Evolutionary conservation across 2,113 vertebrate species (phyloP).

Genomic region (Castor canadensis): DNA sequence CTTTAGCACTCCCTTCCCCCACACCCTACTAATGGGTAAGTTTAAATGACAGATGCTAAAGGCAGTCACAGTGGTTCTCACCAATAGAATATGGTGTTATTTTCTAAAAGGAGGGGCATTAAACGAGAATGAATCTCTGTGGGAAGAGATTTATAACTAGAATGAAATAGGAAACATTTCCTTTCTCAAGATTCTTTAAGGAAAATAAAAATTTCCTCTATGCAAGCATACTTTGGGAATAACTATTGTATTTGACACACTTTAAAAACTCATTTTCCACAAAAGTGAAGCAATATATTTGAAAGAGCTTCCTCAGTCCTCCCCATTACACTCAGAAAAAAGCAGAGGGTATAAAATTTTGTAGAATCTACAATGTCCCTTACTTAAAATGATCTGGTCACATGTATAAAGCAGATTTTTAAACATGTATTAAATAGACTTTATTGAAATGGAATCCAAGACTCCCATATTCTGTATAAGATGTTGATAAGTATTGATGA

Average conservation of each 20-base stretch:
- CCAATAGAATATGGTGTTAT: conserved; percentile 6
- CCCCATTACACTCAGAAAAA: conserved; percentile 1
- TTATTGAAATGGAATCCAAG: conserved; percentile 28
- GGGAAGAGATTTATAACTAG: conserved; percentile 48
- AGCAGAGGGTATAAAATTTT: not conserved
- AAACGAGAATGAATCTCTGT: conserved; percentile 39
- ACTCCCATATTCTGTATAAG: not conserved
- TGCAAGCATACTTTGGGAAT: conserved; percentile 37
- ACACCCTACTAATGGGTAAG: not conserved
- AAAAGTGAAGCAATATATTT: conserved; percentile 59
- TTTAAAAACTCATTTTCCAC: conserved; percentile 61
- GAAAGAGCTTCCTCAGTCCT: conserved; percentile 40
- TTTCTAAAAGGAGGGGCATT: conserved; percentile 17
- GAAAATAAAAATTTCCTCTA: conserved; percentile 48
- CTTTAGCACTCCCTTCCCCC: not conserved
- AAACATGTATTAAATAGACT: not conserved
- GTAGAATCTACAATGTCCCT: conserved; percentile 5
- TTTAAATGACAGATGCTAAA: conserved; percentile 43
- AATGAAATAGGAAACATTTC: conserved; percentile 47
- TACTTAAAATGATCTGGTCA: not conserved
- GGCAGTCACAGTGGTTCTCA: not conserved
- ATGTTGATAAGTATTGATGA: not conserved
- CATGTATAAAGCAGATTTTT: conserved; percentile 14
- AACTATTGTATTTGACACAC: conserved; percentile 63
- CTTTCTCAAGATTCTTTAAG: conserved; percentile 49